phyloP scores from a whole-genome alignment of 2,888 invertebrate species.

The Xestobium rufovillosum region DNA sequence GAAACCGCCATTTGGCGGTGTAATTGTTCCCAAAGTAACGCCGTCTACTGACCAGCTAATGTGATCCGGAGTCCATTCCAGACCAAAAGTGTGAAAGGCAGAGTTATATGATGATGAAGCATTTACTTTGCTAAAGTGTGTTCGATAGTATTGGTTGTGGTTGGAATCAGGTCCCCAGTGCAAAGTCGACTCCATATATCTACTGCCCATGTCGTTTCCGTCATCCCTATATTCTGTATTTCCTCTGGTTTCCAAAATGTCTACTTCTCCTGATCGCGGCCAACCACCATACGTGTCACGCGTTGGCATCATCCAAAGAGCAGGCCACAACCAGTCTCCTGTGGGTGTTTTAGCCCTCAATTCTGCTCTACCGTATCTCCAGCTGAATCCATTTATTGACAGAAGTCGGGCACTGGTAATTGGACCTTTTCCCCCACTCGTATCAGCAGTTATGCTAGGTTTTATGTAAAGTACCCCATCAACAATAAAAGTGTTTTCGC shows the following conservation, averaged over 20 bases:
- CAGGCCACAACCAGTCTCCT: conserved; percentile 63
- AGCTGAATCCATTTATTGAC: conserved; percentile 53
- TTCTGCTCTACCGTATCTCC: conserved; percentile 57
- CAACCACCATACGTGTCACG: conserved; percentile 57
- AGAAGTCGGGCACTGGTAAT: conserved; percentile 58
- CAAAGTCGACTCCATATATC: conserved; percentile 54
- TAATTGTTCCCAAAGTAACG: conserved; percentile 44
- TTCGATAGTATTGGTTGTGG: conserved; percentile 47
- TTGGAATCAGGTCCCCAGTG: conserved; percentile 58
- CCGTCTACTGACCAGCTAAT: conserved; percentile 48
- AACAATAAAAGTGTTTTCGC: conserved; percentile 55
- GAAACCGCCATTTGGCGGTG: conserved; percentile 52
- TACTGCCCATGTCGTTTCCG: conserved; percentile 46
- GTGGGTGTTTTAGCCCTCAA: conserved; percentile 58
- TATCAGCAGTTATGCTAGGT: conserved; percentile 53
- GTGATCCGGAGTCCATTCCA: conserved; percentile 56
- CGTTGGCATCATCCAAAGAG: conserved; percentile 63
- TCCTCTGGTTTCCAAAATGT: conserved; percentile 60
- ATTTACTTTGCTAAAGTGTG: conserved; percentile 43
- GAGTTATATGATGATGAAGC: conserved; percentile 43
- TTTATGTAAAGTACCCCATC: conserved; percentile 53
- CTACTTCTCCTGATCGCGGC: conserved; percentile 68
- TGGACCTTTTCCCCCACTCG: conserved; percentile 46
- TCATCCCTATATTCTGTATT: conserved; percentile 41
- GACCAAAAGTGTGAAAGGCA: conserved; percentile 55